Base-by-base conservation (phyloP, 1,140 invertebrate genomes). In the Camponotus pennsylvanicus region DNA sequence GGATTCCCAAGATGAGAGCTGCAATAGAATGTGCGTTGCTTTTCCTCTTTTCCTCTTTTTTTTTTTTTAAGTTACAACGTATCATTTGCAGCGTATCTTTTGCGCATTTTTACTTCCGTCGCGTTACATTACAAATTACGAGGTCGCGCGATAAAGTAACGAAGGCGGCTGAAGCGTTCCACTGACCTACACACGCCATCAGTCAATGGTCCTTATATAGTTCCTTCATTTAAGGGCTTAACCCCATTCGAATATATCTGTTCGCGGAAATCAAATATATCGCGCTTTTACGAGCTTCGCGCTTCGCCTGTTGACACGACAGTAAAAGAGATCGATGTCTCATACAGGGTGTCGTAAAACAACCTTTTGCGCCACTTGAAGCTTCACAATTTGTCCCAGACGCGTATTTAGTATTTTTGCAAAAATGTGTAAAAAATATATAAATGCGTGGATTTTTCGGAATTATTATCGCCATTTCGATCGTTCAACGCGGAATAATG, bases 101-200 rank as follows among this genome's bases (percentile, higher is more conserved):
- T 11, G 11, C 21, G 13, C 45, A 37, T 57, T 57, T 49, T 88
- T 79, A 63, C 61, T 79, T 70, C n/a, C n/a, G n/a, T 70, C 52
- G 49, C 45, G 86, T 55, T 27, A 79, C 2, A n/a, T 45, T 78
- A 42, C 70, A 27, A 78, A 89, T 89, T 78, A 71, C 76, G 64
- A 83, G 77, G 42, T 83, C 34, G 34, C 34, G 1, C 79, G 73
- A 89, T 89, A 85, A 77, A 84, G 67, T 86, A 78, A 52, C 18
- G 63, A 49, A 52, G 27, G 32, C n/a, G n/a, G 37, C 42, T 73
- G 45, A 45, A 86, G 61, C 32, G 87, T 52, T 71, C 88, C 21
- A 89, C 73, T 89, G 55, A 89, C 87, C 87, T 73, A 89, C 45
- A 83, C 78, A 71, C 27, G 18, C 67, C 67, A 75, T 75, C 76